Evolutionary conservation across 2,113 vertebrate species (phyloP), one percentile per base, ranked within the genome.

Genomic region (Gobiocypris rarus): DNA sequence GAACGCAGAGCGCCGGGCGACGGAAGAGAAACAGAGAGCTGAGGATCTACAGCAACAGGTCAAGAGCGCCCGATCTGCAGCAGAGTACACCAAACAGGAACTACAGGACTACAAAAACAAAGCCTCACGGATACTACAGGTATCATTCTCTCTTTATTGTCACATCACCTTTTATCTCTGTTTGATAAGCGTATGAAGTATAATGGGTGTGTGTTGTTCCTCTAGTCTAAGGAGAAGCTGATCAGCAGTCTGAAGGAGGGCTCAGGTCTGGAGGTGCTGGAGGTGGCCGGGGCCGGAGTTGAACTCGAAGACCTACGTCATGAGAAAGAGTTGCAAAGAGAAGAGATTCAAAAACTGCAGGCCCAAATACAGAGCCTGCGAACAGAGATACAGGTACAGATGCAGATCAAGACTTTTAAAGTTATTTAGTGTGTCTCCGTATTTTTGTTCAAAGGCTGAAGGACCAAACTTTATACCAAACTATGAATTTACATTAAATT

Each of bases 201-300:
- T 69, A 11, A 34, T 34, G 24, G 15, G 13, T 82, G 19, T 67
- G 3, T 79, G 34, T 6, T 83, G 19, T 10, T 28, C 54, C 4
- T 88, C 54, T 88, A 99, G 98, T 99, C 98, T 83, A 99, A 99
- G 93, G 98, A 99, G 89, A 99, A 99, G 91, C 87, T 99, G 88
- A 99, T 99, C 88, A 99, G 95, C 94, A 99, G 97, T 90, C 92
- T 99, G 86, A 99, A 99, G 89, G 98, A 99, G 91, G 97, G 98
- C n/a, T 98, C 97, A 15, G 95, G 97, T 75, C 93, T 99, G 88
- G 98, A 99, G 86, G 92, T 94, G 5, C 88, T 97, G 76, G 98
- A 99, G 0, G 95, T 93, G 77, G 94, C 91, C 75, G 94, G 91
- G 17, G 89, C 85, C 52, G 92, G 89, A 5, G 67, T 99, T 93